Evolutionary conservation across 2,888 invertebrate genomes (phyloP), one percentile per base, ranked within the genome.

Genomic region (Eucera pruinosa): DNA sequence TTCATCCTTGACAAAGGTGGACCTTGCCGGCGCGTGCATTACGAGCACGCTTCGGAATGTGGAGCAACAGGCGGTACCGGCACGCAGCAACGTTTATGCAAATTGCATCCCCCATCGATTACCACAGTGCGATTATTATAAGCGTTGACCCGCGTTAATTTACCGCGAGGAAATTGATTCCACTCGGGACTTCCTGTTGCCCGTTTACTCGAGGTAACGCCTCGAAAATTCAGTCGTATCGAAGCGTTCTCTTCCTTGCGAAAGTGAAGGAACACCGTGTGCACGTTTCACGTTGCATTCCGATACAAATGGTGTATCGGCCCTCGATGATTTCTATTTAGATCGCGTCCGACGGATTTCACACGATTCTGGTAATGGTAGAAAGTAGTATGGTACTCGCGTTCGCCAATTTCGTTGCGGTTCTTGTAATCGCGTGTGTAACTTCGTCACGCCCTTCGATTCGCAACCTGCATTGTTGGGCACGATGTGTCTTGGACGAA

Each of bases 1-100:
- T 86, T 82, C 78, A 89, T 89, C 90, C 90, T 90, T 89, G 89
- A 88, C 80, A 82, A 83, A 84, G 77, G 74, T 55, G 85, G 85
- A 89, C 89, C 90, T 89, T 90, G 88, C 27, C n/a, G n/a, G 20
- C 71, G 62, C 78, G 80, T 52, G n/a, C n/a, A 68, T 85, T 82
- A 76, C 81, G 81, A 73, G 70, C 76, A 27, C 61, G 67, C 55
- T 76, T 5, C 78, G 84, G 88, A 89, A 90, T 89, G 86, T 88
- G 82, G 88, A 87, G 86, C 87, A 88, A 84, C 82, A 78, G 69
- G 86, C 80, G 80, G 72, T 62, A 68, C 48, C 65, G 50, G 69
- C 67, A 58, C 66, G 80, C 70, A 67, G 72, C 70, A 58, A 66
- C 61, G 25, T 71, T 78, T 80, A 88, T 87, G 89, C 85, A 86